Conservation (phyloP, 2,888 invertebrate genomes). For the Temnothorax rugatulus region DNA sequence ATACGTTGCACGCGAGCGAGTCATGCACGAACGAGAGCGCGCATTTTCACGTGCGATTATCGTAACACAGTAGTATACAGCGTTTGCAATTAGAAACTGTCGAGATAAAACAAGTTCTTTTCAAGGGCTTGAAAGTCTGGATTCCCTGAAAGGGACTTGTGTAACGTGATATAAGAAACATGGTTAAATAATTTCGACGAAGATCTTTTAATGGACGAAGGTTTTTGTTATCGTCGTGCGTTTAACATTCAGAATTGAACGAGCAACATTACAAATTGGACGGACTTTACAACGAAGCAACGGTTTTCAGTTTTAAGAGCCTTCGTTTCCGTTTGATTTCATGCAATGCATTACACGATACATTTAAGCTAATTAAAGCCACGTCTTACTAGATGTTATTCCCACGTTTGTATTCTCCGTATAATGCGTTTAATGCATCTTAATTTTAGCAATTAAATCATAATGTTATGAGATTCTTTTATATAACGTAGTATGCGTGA, state of each 20-base stretch:
- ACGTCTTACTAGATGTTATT: not conserved
- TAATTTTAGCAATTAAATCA: not conserved
- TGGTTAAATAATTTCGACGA: not conserved
- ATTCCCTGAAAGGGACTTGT: not conserved
- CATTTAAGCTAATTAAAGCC: not conserved
- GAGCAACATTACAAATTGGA: not conserved
- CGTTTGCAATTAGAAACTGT: not conserved
- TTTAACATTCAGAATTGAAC: not conserved
- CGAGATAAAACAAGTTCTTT: not conserved
- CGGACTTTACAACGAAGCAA: not conserved
- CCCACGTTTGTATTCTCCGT: not conserved
- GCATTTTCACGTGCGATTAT: conserved; percentile 24
- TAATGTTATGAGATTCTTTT: not conserved
- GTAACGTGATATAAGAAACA: not conserved
- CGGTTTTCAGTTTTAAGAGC: not conserved
- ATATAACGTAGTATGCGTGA: not conserved
- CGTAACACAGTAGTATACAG: not conserved
- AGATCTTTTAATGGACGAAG: not conserved
- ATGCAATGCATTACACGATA: not conserved
- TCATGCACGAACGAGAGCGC: conserved; percentile 36
- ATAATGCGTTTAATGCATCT: not conserved
- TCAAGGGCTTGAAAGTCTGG: not conserved
- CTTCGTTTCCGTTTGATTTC: not conserved
- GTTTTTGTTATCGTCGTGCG: not conserved
- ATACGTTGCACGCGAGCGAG: conserved; percentile 29